phyloP scores from a whole-genome alignment of 2,113 vertebrate species.

The Murina feae region DNA sequence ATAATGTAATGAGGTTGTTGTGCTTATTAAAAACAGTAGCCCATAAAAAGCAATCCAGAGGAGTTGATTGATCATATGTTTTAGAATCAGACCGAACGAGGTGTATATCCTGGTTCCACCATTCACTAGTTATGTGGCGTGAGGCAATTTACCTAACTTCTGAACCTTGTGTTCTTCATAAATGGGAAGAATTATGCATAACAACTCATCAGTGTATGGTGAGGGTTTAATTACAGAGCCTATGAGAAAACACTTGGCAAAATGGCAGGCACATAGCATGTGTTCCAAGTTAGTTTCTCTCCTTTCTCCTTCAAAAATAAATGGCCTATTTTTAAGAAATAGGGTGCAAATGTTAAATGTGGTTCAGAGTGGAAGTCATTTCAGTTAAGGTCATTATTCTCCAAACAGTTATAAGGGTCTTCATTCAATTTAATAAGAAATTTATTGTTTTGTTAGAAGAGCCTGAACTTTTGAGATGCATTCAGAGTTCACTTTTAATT shows the following conservation, averaged over 20 bases:
- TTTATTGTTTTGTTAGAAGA: not conserved
- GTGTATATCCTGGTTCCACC: constrained; percentile 1
- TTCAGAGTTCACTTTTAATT: not conserved
- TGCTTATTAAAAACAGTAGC: constrained; percentile 10
- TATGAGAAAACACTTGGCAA: constrained; percentile 22
- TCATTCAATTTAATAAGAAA: not conserved
- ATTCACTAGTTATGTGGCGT: not conserved
- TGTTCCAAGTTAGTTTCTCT: not conserved
- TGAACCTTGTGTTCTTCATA: not conserved
- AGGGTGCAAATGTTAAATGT: not conserved
- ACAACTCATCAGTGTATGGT: not conserved
- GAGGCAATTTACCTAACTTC: not conserved
- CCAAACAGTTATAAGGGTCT: not conserved
- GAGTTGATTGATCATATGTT: not conserved
- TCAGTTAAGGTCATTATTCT: not conserved
- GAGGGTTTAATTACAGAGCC: not conserved
- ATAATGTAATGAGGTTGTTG: not conserved
- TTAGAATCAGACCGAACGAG: not conserved
- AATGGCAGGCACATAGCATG: not conserved
- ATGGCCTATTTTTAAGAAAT: not conserved
- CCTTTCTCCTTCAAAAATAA: constrained; percentile 3
- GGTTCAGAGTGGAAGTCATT: not conserved
- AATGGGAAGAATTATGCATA: not conserved
- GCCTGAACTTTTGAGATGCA: not conserved
- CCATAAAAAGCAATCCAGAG: not conserved